phyloP scores from a whole-genome alignment of 2,888 invertebrate species.

The Rugalucina vietnamica region DNA sequence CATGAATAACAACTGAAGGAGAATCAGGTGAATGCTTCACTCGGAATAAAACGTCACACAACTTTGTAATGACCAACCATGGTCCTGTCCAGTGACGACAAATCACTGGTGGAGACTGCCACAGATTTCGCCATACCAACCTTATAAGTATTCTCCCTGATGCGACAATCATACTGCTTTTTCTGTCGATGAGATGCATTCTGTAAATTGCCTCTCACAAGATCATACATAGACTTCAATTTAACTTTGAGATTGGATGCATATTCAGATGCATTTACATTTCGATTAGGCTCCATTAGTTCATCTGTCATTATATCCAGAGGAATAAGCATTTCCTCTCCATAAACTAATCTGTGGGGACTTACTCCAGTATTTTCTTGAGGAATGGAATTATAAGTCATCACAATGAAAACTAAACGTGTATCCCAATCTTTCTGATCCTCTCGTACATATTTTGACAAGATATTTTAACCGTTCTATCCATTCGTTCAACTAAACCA shows the following conservation, averaged over 20 bases:
- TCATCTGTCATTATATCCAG: background rate
- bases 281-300: background rate
- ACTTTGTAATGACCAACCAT: background rate
- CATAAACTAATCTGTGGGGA: constrained; percentile 5
- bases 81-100: background rate
- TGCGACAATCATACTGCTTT: background rate
- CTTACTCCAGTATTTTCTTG: constrained; percentile 3
- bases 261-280: background rate
- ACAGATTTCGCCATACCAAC: background rate
- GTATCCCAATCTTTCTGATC: constrained; percentile 24
- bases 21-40: background rate
- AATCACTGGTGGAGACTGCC: background rate
- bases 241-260: background rate
- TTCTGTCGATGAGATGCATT: background rate
- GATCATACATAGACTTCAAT: background rate
- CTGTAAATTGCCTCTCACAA: background rate
- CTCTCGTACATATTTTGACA: background rate
- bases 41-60: background rate
- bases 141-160: background rate
- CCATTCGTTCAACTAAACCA: constrained; percentile 39
- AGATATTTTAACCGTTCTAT: background rate
- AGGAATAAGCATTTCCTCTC: background rate
- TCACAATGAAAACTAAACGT: background rate
- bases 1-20: background rate
- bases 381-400: constrained; percentile 2